Base-by-base conservation (phyloP, 2,113 vertebrate genomes). In the Chloropsis cyanopogon region DNA sequence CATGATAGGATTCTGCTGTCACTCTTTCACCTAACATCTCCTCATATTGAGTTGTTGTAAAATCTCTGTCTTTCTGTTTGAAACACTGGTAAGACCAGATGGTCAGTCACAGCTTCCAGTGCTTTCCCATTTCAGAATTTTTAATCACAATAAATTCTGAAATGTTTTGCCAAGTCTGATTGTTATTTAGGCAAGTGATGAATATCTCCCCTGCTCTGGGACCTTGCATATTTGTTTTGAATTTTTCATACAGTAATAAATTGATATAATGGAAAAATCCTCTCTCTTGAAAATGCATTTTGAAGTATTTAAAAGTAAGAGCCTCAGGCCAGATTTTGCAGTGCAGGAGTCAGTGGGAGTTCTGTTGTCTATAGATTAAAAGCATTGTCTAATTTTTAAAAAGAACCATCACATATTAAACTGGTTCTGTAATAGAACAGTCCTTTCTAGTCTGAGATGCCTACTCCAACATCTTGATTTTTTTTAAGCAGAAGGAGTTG, bases 221-320 rank as follows among this genome's bases (percentile, higher is more conserved):
- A 85, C 78, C 73, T 63, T 82, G 64, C 56, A 88, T 89, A 90
- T 95, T 93, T 90, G 65, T 83, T 97, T 83, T 92, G 60, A 92
- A 86, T 88, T 94, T 93, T 96, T 93, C 72, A 83, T 88, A 87
- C 66, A 81, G 76, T 60, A 54, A 93, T 86, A 96, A 92, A 93
- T 94, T 78, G 59, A 65, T 86, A 90, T 68, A 83, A 84, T 71
- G 90, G 93, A 95, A 96, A 94, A 95, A 94, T 78, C 82, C 68
- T 88, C 64, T 88, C 54, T 73, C 88, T 86, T 86, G 88, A 86
- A 94, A 92, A 86, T 64, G 37, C n/a, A 78, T 90, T 90, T 94
- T 94, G 56, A 80, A 90, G 92, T 83, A 78, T 95, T 92, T 93
- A 88, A 80, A 96, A 90, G 54, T 73, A 63, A 73, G 56, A 93